phyloP scores from a whole-genome alignment of 1,140 invertebrate species.

The Parasteatoda tepidariorum region DNA sequence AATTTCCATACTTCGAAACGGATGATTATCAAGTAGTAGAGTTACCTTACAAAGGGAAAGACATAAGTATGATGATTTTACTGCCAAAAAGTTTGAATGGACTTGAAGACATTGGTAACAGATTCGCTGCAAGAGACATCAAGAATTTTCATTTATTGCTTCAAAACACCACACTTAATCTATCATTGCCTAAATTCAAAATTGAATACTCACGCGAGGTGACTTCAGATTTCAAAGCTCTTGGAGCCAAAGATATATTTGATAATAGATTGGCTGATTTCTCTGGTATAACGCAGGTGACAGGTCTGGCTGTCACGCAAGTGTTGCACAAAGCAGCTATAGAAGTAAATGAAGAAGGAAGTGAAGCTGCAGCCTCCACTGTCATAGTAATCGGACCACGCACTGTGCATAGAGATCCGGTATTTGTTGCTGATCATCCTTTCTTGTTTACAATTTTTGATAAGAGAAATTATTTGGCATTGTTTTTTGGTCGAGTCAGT shows the following conservation, averaged over 20 bases:
- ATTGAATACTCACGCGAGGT: slow-evolving; percentile 60
- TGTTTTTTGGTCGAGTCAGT: slow-evolving; percentile 61
- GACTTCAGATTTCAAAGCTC: slow-evolving; percentile 26
- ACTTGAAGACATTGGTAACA: slow-evolving; percentile 40
- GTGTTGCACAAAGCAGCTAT: slow-evolving; percentile 72
- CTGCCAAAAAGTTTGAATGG: slow-evolving; percentile 63
- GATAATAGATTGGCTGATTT: slow-evolving; percentile 58
- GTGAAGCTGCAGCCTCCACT: slow-evolving; percentile 78
- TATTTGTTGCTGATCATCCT: slow-evolving; percentile 70
- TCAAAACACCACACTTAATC: slow-evolving; percentile 14
- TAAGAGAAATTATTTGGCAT: slow-evolving; percentile 11
- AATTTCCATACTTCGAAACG: slow-evolving; percentile 78
- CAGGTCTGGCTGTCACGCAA: slow-evolving; percentile 62
- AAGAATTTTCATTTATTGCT: neutral
- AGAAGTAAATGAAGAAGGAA: slow-evolving; percentile 80
- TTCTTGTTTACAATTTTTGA: slow-evolving; percentile 63
- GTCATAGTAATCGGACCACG: slow-evolving; percentile 66
- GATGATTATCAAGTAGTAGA: slow-evolving; percentile 76
- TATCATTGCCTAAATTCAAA: slow-evolving; percentile 64
- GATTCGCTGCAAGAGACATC: neutral
- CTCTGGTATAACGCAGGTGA: slow-evolving; percentile 54
- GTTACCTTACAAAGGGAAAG: slow-evolving; percentile 76
- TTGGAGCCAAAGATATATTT: slow-evolving; percentile 64
- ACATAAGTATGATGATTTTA: slow-evolving; percentile 66
- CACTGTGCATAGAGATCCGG: slow-evolving; percentile 61